A percentile compares a stretch with the other conserved stretches of the same genome.
These are phyloP conservation scores for Aphaenogaster ashmeadi DNA, from an alignment of 1,140 invertebrate species.

Conservation along the genomic window DNA sequence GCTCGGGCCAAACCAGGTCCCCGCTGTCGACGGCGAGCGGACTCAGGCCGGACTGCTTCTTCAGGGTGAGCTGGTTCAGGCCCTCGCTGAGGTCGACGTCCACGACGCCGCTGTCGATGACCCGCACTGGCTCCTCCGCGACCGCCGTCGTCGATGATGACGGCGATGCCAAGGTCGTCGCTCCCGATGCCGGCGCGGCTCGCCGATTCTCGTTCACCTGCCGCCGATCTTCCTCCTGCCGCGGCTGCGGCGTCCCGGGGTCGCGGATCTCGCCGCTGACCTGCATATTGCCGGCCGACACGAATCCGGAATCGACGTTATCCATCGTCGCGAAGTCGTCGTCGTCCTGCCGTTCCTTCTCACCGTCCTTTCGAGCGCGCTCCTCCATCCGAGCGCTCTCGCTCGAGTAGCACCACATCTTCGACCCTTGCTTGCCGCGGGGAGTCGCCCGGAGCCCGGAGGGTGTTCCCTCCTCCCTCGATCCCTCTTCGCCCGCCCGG, in stretches of 20 bases:
- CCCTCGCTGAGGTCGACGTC: slow-evolving; percentile 87
- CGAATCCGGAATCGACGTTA: slow-evolving; percentile 87
- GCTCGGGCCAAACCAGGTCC: slow-evolving; percentile 67
- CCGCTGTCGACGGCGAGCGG: slow-evolving; percentile 22
- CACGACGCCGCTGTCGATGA: slow-evolving; percentile 86
- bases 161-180: not conserved
- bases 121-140: slow-evolving; percentile 18
- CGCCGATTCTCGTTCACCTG: not conserved
- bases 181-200: slow-evolving; percentile 1
- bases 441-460: no score
- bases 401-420: slow-evolving; percentile 75
- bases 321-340: slow-evolving; percentile 68
- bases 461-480: not conserved
- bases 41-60: slow-evolving; percentile 75
- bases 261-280: slow-evolving; percentile 81
- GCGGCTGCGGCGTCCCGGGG: slow-evolving; percentile 31
- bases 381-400: slow-evolving; percentile 60
- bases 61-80: slow-evolving; percentile 87
- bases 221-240: not conserved
- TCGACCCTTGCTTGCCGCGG: slow-evolving; percentile 13
- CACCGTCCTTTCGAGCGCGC: slow-evolving; percentile 61
- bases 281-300: slow-evolving; percentile 87
- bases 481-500: no score
- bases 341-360: slow-evolving; percentile 17
- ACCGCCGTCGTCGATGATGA: not conserved